These are phyloP conservation scores for Stegostoma tigrinum DNA, from an alignment of 2,113 vertebrate genomes.

Conservation along the genomic window DNA sequence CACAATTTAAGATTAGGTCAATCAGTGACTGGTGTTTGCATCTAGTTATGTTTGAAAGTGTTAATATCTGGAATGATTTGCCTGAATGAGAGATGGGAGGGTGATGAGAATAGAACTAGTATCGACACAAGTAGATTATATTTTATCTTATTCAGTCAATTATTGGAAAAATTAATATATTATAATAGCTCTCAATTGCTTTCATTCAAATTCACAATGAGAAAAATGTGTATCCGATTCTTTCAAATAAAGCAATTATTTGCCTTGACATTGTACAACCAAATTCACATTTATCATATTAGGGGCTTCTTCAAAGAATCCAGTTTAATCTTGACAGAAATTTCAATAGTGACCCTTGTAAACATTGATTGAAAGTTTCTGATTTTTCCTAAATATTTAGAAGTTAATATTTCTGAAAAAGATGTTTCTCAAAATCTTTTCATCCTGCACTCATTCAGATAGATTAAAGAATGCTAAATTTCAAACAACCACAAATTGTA, in stretches of 20 bases:
- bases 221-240: not conserved
- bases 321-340: not conserved
- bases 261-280: not conserved
- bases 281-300: slow-evolving; percentile 11
- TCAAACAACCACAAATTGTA: too few relatives aligned
- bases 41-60: not conserved
- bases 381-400: not conserved
- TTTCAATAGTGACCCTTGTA: not conserved
- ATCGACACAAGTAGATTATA: not conserved
- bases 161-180: not conserved
- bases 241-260: not conserved
- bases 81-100: not conserved
- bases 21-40: not conserved
- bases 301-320: not conserved
- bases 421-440: too few relatives aligned
- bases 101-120: not conserved
- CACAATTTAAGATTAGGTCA: not conserved
- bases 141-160: not conserved
- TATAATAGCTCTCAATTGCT: not conserved
- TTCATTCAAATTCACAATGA: not conserved
- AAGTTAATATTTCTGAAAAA: not conserved
- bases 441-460: too few relatives aligned
- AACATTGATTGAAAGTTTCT: not conserved
- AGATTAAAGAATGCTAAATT: too few relatives aligned
- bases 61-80: not conserved